Evolutionary conservation across 2,888 invertebrate species (phyloP).

Genomic region (Leucophenga montana): DNA sequence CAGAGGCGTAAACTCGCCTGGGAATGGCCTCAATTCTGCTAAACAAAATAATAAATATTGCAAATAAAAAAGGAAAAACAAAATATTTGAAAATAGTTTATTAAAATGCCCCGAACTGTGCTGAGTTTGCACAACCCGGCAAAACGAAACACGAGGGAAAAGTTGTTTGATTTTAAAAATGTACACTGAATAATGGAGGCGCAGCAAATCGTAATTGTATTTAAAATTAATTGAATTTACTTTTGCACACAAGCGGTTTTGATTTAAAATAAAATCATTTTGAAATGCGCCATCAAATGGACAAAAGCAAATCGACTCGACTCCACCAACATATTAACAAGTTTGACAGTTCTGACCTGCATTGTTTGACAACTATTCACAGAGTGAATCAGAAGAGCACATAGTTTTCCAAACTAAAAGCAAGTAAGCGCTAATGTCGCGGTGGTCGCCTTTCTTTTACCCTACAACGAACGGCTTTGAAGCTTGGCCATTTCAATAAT

Average conservation of each 20-base stretch:
- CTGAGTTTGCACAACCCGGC: not conserved
- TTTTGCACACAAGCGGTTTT: too few species aligned
- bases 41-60: slow-evolving; percentile 17
- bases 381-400: too few species aligned
- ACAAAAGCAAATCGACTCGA: not conserved
- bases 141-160: slow-evolving; percentile 2
- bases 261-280: not conserved
- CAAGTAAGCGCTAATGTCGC: too few species aligned
- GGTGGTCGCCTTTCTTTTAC: too few species aligned
- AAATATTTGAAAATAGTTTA: slow-evolving; percentile 33
- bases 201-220: not conserved
- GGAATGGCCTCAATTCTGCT: slow-evolving; percentile 7
- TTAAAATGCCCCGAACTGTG: slow-evolving; percentile 34
- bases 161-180: not conserved
- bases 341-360: slow-evolving; percentile 1
- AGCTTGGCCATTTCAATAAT: too few species aligned
- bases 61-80: not conserved
- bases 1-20: not conserved
- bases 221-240: not conserved
- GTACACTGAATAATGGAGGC: too few species aligned
- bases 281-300: not conserved
- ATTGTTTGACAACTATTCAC: too few species aligned
- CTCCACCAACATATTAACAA: not conserved
- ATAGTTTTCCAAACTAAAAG: too few species aligned
- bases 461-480: too few species aligned